Conservation (phyloP, 2,113 vertebrate species). For the Panurus biarmicus region DNA sequence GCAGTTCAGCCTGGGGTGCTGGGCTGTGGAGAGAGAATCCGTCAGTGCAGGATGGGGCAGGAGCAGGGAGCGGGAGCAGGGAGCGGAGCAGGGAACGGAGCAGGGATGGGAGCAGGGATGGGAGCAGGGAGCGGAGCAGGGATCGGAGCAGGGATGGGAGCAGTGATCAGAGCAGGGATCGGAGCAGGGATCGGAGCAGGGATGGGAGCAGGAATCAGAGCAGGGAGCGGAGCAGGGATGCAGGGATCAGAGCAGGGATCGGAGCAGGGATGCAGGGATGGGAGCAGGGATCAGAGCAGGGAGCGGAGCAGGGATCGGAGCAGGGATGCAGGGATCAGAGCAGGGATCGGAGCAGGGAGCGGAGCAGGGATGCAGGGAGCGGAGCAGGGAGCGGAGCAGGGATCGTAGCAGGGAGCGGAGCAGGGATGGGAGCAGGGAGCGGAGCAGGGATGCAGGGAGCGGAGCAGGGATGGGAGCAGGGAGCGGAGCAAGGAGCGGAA, state of each 20-base stretch:
- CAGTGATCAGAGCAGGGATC: background rate
- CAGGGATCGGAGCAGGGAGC: background rate
- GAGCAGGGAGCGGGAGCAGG: background rate
- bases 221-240: background rate
- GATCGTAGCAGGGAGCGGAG: rapidly evolving
- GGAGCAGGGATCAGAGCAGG: rapidly evolving
- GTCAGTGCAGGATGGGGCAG: rapidly evolving
- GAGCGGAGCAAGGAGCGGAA: background rate
- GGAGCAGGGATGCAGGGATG: background rate
- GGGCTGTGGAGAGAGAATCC: rapidly evolving
- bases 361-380: background rate
- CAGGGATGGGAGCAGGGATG: background rate
- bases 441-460: background rate
- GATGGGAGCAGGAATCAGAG: rapidly evolving
- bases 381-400: background rate
- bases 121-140: background rate
- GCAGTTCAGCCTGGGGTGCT: background rate
- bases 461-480: no score
- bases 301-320: background rate
- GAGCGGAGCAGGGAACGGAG: background rate
- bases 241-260: background rate
- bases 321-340: background rate
- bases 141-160: background rate
- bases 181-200: background rate
- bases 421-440: background rate